A percentile compares a stretch with the other conserved stretches of the same genome.
These are phyloP conservation scores for Vulpes lagopus DNA, from an alignment of 2,113 vertebrate genomes.

Conservation along the genomic window DNA sequence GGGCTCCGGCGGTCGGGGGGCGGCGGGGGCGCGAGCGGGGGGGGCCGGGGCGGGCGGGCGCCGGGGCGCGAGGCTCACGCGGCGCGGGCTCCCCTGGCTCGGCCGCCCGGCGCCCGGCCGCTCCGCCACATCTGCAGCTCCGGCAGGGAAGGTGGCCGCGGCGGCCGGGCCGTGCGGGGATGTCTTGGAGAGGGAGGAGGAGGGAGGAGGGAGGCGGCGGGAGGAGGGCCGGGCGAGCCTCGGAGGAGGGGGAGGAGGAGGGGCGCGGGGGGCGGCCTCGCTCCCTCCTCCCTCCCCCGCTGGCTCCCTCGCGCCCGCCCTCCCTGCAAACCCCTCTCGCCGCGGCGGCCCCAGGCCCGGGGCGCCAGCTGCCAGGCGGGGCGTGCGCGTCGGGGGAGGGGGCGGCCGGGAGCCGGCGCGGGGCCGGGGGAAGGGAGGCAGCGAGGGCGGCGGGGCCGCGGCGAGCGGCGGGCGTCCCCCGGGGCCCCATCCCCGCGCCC, in stretches of 20 bases:
- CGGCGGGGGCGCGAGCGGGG: constrained; percentile 28
- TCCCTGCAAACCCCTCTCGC: constrained; percentile 73
- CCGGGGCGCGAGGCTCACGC: constrained; percentile 71
- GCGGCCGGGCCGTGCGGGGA: constrained; percentile 76
- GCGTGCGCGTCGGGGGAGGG: constrained; percentile 62
- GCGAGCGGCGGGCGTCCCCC: not conserved
- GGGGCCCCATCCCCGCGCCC: not conserved
- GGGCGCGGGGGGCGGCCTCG: constrained; percentile 75
- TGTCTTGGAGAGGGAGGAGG: constrained; percentile 75
- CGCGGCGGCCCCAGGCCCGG: constrained; percentile 78
- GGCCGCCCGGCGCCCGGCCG: constrained; percentile 81
- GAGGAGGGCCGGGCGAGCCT: constrained; percentile 69
- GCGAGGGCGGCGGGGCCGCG: not conserved
- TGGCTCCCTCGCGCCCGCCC: constrained; percentile 64
- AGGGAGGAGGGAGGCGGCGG: constrained; percentile 62
- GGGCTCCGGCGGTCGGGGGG: constrained; percentile 73
- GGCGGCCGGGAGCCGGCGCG: constrained; percentile 56
- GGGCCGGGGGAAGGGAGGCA: constrained; percentile 26
- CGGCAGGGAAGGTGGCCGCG: constrained; percentile 78
- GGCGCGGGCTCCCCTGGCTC: constrained; percentile 75
- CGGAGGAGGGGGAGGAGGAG: constrained; percentile 77
- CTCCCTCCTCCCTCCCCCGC: constrained; percentile 16
- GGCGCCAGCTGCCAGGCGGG: constrained; percentile 82
- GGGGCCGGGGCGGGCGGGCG: constrained; percentile 74
- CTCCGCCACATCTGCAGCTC: constrained; percentile 86